Conservation (phyloP, 2,888 invertebrate species). For the Gonocerus acuteangulatus region DNA sequence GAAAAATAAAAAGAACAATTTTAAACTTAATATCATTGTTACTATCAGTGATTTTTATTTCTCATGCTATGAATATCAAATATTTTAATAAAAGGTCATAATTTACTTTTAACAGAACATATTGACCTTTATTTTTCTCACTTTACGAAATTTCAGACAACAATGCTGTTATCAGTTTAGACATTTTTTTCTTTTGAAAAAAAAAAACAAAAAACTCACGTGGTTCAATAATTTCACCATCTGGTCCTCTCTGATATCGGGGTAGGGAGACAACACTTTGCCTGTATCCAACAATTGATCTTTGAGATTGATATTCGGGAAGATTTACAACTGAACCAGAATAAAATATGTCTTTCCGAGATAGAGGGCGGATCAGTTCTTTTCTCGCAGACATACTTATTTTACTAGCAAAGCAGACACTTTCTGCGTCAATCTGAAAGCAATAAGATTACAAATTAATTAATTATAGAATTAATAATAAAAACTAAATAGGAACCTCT, state of each 20-base stretch:
- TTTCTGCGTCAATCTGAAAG: slow-evolving; percentile 52
- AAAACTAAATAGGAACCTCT: too few relatives aligned
- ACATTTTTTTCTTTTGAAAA: too few relatives aligned
- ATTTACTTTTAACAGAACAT: too few relatives aligned
- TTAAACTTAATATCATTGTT: neutral
- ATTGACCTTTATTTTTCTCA: too few relatives aligned
- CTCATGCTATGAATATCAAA: too few relatives aligned
- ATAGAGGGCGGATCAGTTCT: slow-evolving; percentile 76
- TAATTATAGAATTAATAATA: neutral
- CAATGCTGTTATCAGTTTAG: too few relatives aligned
- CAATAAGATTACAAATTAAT: too few relatives aligned
- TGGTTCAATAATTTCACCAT: slow-evolving; percentile 34
- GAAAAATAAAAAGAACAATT: slow-evolving; percentile 32
- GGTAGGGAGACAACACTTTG: slow-evolving; percentile 87
- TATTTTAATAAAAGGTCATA: too few relatives aligned
- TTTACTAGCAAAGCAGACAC: slow-evolving; percentile 61
- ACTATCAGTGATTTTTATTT: too few relatives aligned
- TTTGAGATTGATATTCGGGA: slow-evolving; percentile 87
- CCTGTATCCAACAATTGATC: slow-evolving; percentile 80
- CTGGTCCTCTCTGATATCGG: slow-evolving; percentile 42
- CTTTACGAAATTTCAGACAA: too few relatives aligned
- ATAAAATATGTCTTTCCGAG: slow-evolving; percentile 94
- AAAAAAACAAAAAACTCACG: too few relatives aligned
- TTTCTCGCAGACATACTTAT: slow-evolving; percentile 45
- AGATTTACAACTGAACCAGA: slow-evolving; percentile 90